Conservation (phyloP, 2,888 invertebrate species). For the Gortyna flavago region DNA sequence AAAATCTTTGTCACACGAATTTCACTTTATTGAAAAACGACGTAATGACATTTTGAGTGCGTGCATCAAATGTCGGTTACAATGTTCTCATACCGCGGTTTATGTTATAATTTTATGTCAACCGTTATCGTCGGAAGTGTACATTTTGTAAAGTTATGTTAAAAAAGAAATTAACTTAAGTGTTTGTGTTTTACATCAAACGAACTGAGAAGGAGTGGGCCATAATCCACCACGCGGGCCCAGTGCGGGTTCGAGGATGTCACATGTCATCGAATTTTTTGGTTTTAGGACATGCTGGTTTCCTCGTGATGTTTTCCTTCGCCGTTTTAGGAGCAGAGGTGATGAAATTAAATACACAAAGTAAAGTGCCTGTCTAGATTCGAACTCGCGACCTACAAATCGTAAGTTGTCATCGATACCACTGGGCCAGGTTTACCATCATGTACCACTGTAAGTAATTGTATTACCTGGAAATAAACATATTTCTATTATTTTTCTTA, state of each 20-base stretch:
- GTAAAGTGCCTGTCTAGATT: neutral
- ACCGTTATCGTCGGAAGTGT: neutral
- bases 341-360: neutral
- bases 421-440: neutral
- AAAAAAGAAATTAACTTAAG: neutral
- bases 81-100: slow-evolving; percentile 15
- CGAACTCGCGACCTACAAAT: too few species aligned
- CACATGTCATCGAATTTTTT: neutral
- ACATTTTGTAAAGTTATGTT: neutral
- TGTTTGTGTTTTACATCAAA: neutral
- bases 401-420: neutral
- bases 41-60: slow-evolving; percentile 33
- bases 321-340: neutral
- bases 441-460: too few species aligned
- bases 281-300: neutral
- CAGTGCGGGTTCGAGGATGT: neutral
- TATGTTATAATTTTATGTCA: slow-evolving; percentile 24
- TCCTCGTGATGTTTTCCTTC: neutral
- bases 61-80: slow-evolving; percentile 36
- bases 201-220: neutral
- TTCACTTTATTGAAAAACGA: slow-evolving; percentile 30
- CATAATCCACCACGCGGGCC: neutral
- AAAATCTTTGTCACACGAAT: slow-evolving; percentile 19
- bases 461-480: too few species aligned
- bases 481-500: neutral